phyloP scores from a whole-genome alignment of 53 echinoderm and acorn worm genomes.

The Stichopus horrens region DNA sequence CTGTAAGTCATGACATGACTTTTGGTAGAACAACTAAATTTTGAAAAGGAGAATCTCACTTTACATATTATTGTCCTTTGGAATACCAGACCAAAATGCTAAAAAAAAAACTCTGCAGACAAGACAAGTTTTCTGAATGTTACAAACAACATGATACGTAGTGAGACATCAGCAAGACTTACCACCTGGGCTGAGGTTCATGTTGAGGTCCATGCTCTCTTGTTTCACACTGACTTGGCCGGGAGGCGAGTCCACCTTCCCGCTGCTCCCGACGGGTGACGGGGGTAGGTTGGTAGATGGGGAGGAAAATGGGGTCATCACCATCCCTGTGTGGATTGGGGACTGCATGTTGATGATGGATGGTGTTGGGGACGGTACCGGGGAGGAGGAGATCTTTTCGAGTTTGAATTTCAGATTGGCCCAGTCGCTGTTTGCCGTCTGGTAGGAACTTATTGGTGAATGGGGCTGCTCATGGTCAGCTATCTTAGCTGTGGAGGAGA shows the following conservation, averaged over 20 bases:
- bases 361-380: conserved; percentile 39
- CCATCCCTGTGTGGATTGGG: conserved; percentile 35
- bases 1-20: no score
- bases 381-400: conserved; percentile 39
- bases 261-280: conserved; percentile 41
- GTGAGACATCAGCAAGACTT: neutral
- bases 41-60: no score
- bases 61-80: no score
- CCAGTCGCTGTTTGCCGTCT: conserved; percentile 34
- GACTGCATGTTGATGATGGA: conserved; percentile 42
- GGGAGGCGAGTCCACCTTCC: conserved; percentile 41
- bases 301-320: conserved; percentile 26
- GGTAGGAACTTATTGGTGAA: conserved; percentile 35
- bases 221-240: conserved; percentile 29
- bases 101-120: no score
- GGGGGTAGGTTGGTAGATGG: conserved; percentile 16
- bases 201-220: conserved; percentile 34
- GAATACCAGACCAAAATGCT: no score
- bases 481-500: conserved; percentile 3
- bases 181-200: conserved; percentile 51
- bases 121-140: no score
- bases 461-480: conserved; percentile 33
- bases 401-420: conserved; percentile 49
- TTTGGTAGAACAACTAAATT: no score
- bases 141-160: no score